Evolutionary conservation across 37 sponge, comb jelly and placozoan genomes (phyloP).

Genomic region (Aphrocallistes beatrix): DNA sequence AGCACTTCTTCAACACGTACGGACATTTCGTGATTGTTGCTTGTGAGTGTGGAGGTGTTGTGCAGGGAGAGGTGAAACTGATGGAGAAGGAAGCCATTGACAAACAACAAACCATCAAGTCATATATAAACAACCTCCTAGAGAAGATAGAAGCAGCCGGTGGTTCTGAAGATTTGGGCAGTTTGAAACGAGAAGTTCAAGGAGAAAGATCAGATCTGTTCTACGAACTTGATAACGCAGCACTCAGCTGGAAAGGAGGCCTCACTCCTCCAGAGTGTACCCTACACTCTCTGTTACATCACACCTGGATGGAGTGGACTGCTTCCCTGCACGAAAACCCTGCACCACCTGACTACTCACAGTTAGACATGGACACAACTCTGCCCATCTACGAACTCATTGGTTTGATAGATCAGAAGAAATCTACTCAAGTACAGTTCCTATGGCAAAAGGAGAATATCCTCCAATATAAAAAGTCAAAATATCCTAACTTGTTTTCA

Average conservation of each 20-base stretch:
- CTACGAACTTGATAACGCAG: background rate
- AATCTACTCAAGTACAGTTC: too few species aligned
- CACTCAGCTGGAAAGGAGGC: background rate
- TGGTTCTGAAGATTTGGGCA: background rate
- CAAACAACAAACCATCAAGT: background rate
- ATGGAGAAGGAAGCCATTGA: background rate
- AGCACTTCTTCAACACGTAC: background rate
- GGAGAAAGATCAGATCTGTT: too few species aligned
- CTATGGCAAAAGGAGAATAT: too few species aligned
- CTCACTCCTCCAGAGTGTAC: background rate
- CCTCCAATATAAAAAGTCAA: too few species aligned
- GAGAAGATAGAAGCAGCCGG: background rate
- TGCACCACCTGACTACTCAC: too few species aligned
- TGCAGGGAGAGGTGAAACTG: background rate
- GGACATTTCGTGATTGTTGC: background rate
- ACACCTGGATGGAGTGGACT: background rate
- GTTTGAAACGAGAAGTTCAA: too few species aligned
- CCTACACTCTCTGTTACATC: background rate
- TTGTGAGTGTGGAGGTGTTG: constrained; percentile 3
- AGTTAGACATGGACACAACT: background rate
- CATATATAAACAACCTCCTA: background rate
- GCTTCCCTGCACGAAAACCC: background rate
- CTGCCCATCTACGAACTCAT: background rate
- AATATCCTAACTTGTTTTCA: too few species aligned
- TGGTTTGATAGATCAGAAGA: too few species aligned